Base-by-base conservation (phyloP, 2,888 invertebrate species). In the Venusia cambrica region DNA sequence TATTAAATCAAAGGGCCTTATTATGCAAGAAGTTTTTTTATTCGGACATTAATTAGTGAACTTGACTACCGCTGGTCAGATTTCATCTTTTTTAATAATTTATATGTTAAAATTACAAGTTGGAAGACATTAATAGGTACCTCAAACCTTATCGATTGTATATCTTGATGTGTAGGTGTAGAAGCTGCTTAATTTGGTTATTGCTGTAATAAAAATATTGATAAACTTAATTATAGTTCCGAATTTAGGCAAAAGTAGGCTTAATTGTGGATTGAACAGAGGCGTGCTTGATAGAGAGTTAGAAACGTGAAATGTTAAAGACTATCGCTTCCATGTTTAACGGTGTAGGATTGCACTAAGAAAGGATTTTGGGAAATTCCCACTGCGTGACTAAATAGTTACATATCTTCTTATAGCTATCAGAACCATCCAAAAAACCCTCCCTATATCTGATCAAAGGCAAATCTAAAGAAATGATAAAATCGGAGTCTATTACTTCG, bases 1-100 rank as follows among this genome's bases (percentile, higher is more conserved):
- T 26, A 26, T 30, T 37, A 26, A 25, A 37, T 30, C 30, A 20
- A 20, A 20, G 7, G 9, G 9, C 9, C 12, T 25, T 25, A 37
- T 26, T 26, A 9, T 25, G 27, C 25, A 25, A 8, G 15, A 25
- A 26, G 16, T 25, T 11, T 11, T 20, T 16, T 37, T 24, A 30
- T 30, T 37, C 12, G 19, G 7, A n/a, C 20, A 36, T 36, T 16
- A 25, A 25, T 11, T 9, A 20, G n/a, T n/a, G n/a, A 34, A 15
- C 15, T 24, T 30, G 18, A 29, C 15, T 15, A 25, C 19, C n/a
- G 7, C 29, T 36, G n/a, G 6, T 31, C 28, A 29, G 24, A 25
- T 36, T 18, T 25, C 29, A 36, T 36, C 19, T 25, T 8, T 29
- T 35, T 28, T 6, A 6, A 7, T 3, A 5, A n/a, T 18, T 7